Percentiles rank a stretch among this genome's conserved stretches.
These are phyloP conservation scores for Hyperoplus immaculatus DNA, from an alignment of 2,797 vertebrate species.

Conservation along the genomic window DNA sequence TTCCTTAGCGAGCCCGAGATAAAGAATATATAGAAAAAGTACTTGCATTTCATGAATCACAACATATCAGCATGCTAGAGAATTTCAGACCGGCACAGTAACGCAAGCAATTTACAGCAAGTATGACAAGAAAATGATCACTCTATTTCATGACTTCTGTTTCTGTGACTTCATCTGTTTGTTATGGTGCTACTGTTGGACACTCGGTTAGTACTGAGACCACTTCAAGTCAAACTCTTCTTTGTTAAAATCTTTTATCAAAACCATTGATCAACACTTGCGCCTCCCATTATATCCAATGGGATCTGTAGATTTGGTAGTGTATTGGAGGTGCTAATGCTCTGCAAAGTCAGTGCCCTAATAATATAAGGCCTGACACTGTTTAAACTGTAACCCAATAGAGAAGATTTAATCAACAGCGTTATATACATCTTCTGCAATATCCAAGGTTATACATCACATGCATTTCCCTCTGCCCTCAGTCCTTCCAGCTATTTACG, in stretches of 20 bases:
- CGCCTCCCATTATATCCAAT: neutral
- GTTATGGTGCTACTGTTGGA: constrained; percentile 51
- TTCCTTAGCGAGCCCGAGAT: constrained; percentile 27
- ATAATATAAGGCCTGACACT: constrained; percentile 1
- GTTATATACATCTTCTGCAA: neutral
- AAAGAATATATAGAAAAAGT: constrained; percentile 61
- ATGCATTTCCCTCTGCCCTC: constrained; percentile 27
- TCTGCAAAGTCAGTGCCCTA: constrained; percentile 8
- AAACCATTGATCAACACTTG: constrained; percentile 1
- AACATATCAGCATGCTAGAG: constrained; percentile 57
- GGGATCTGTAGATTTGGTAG: constrained; percentile 48
- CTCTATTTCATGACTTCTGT: constrained; percentile 1
- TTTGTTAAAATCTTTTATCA: constrained; percentile 1
- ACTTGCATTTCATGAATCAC: constrained; percentile 46
- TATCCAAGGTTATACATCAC: constrained; percentile 4
- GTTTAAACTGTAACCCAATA: constrained; percentile 16
- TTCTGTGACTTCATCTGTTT: constrained; percentile 16
- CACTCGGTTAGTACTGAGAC: constrained; percentile 5
- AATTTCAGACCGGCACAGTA: constrained; percentile 43
- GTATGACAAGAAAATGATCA: constrained; percentile 27
- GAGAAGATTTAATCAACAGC: constrained; percentile 8
- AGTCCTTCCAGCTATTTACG: constrained; percentile 29
- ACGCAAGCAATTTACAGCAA: constrained; percentile 63
- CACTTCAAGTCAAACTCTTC: constrained; percentile 12
- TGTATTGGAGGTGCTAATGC: constrained; percentile 43